Base-by-base conservation (phyloP, 1,140 invertebrate species). In the Stenopsyche tienmushanensis region DNA sequence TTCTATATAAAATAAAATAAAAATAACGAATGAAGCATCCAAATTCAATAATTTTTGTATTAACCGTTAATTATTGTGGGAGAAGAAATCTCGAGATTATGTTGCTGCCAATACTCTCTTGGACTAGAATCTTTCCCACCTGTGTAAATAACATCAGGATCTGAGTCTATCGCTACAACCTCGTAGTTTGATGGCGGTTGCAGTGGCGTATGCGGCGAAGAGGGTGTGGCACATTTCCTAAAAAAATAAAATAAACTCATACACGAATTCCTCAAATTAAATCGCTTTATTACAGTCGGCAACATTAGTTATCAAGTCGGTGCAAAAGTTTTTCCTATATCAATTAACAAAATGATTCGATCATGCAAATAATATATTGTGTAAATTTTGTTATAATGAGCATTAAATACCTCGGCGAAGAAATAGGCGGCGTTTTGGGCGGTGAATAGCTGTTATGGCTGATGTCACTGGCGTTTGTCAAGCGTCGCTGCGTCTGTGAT, bases 161-260 rank as follows among this genome's bases (percentile, higher is more conserved):
- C 79, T 0, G 78, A 81, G 45, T 81, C 79, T 39, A 80, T 77
- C 13, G 78, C 77, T 15, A 77, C 77, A 0, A 75, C 76, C 23
- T 78, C 78, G 71, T 79, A 80, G 13, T 45, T 21, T 1, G 20
- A 8, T 1, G 78, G 79, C 0, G 78, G 78, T 45, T 71, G 73
- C 2, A 72, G 67, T 0, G 79, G 79, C 2, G 79, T 81, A 68
- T 80, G 79, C 0, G 79, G 79, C 3, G 79, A 80, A 0, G 75
- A 73, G 0, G 79, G 80, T 57, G 79, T 80, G 66, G 76, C 72
- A 60, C 78, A 67, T 63, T 77, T 72, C 52, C 76, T 79, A 62
- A 49, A 60, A 50, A 60, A 62, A 62, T 10, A 13, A 63, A 69
- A 73, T 72, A 75, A 72, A 72, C 65, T 58, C 72, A 53, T 54